Percentiles rank a stretch among this genome's conserved stretches.
These are phyloP conservation scores for Polypterus bichir DNA, from an alignment of 2,113 vertebrate genomes.

Conservation along the genomic window DNA sequence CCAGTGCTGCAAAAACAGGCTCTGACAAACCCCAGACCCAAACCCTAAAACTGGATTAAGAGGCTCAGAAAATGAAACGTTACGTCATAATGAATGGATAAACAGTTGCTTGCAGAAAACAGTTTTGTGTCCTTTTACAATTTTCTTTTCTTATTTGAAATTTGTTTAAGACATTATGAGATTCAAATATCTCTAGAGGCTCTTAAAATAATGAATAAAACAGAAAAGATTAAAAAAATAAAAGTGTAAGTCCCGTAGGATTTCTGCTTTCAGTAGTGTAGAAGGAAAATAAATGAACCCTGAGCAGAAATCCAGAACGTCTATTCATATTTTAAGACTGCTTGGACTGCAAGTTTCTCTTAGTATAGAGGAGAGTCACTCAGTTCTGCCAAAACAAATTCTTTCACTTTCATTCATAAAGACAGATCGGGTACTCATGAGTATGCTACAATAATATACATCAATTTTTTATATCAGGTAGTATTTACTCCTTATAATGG, in stretches of 20 bases:
- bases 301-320: conserved; percentile 26
- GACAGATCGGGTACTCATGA: too few species aligned
- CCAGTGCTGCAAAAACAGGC: too few species aligned
- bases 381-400: too few species aligned
- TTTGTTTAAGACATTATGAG: conserved; percentile 28
- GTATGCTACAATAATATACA: too few species aligned
- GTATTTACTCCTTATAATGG: too few species aligned
- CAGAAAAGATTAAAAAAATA: conserved; percentile 33
- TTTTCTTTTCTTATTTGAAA: conserved; percentile 28
- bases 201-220: conserved; percentile 25
- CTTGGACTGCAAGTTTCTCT: conserved; percentile 23
- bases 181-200: conserved; percentile 31
- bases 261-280: conserved; percentile 18
- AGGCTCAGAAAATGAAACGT: too few species aligned
- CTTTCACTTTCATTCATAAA: too few species aligned
- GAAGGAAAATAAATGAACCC: conserved; percentile 26
- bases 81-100: neutral
- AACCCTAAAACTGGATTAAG: too few species aligned
- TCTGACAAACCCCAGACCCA: too few species aligned
- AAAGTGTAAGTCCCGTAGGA: conserved; percentile 20
- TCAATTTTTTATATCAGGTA: too few species aligned
- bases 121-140: neutral
- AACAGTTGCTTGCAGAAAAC: neutral
- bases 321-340: conserved; percentile 23
- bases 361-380: conserved; percentile 20